Evolutionary conservation across 2,888 invertebrate genomes (phyloP).

Genomic region (Folsomia candida): DNA sequence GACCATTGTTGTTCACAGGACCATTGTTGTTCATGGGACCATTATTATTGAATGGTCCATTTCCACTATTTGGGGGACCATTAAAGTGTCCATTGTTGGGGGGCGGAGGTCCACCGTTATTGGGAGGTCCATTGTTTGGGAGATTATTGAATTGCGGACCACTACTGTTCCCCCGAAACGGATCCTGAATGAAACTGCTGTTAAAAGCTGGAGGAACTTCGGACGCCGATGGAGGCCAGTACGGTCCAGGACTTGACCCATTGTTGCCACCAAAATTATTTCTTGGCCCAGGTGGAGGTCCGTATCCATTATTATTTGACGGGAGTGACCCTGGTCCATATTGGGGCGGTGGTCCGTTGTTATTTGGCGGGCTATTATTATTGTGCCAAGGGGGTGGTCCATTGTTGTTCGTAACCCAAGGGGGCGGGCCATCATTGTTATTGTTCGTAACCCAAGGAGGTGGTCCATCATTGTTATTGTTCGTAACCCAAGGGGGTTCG

Average conservation of each 20-base stretch:
- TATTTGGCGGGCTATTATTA: constrained; percentile 18
- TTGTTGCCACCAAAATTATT: constrained; percentile 3
- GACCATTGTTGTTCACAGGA: background rate
- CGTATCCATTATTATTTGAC: constrained; percentile 1
- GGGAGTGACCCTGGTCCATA: constrained; percentile 16
- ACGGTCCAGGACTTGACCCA: background rate
- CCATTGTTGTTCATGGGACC: constrained; percentile 13
- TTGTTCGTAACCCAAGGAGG: background rate
- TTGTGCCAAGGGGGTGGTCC: constrained; percentile 8
- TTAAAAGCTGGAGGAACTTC: background rate
- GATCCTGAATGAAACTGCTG: background rate
- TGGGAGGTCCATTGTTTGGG: constrained; percentile 3
- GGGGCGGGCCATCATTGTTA: background rate
- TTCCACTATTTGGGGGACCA: constrained; percentile 11
- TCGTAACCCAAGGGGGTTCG: constrained; percentile 13
- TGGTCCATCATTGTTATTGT: background rate
- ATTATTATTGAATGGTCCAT: background rate
- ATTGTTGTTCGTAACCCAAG: background rate
- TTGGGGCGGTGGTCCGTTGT: constrained; percentile 14
- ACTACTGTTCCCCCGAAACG: background rate
- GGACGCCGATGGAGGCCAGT: background rate
- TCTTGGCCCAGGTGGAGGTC: constrained; percentile 11
- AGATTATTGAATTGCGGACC: no score
- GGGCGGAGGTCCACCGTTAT: constrained; percentile 8
- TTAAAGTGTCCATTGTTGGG: background rate